Conservation (phyloP, 2,797 vertebrate genomes). For the Lithobates pipiens region DNA sequence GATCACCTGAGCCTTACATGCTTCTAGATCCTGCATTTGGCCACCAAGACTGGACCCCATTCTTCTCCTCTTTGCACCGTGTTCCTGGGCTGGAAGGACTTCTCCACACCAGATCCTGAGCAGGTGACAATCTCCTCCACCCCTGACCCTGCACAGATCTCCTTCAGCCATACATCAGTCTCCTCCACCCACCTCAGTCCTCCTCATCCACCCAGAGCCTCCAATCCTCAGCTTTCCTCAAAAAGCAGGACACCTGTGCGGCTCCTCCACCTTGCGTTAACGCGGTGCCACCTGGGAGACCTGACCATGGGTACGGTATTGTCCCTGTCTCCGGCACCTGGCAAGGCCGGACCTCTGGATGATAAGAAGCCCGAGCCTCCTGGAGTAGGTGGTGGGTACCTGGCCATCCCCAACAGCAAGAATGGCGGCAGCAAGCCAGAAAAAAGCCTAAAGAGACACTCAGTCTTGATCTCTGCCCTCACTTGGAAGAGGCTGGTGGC, state of each 20-base stretch:
- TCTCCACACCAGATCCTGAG: background rate
- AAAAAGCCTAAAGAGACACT: constrained; percentile 87
- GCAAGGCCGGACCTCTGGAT: constrained; percentile 70
- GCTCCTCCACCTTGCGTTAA: background rate
- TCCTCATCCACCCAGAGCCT: background rate
- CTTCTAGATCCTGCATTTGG: too few relatives aligned
- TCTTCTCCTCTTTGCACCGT: too few relatives aligned
- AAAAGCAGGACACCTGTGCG: background rate
- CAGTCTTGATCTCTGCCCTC: constrained; percentile 87
- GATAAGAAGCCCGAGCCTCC: constrained; percentile 70
- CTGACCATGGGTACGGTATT: constrained; percentile 91
- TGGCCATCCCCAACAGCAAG: constrained; percentile 69
- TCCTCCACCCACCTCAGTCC: background rate
- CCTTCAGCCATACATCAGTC: background rate
- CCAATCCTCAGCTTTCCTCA: background rate
- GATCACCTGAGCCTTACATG: too few relatives aligned
- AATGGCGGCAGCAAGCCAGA: constrained; percentile 77
- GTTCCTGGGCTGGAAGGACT: background rate
- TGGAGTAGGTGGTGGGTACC: constrained; percentile 76
- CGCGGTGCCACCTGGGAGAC: constrained; percentile 60
- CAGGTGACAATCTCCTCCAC: too few relatives aligned
- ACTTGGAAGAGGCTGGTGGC: constrained; percentile 90
- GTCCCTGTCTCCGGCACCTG: constrained; percentile 84
- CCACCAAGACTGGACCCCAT: too few relatives aligned
- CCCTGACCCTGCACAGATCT: background rate